Evolutionary conservation across 2,113 vertebrate genomes (phyloP).

Genomic region (Ailurus styani): DNA sequence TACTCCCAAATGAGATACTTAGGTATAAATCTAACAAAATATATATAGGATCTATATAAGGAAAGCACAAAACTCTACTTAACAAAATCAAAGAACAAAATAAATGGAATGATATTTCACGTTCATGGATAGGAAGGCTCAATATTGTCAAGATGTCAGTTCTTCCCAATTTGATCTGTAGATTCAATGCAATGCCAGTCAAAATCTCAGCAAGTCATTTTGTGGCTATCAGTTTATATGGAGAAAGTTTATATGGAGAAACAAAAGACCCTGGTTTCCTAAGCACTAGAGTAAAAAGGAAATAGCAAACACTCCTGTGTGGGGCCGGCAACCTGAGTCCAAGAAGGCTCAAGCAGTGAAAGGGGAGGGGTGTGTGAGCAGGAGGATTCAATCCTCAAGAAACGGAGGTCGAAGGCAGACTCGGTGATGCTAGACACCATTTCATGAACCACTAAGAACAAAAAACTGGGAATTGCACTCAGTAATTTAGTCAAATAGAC

Average conservation of each 20-base stretch:
- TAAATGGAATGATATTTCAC: neutral
- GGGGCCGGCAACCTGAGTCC: neutral
- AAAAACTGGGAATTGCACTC: neutral
- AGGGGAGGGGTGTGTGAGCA: neutral
- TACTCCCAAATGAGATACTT: neutral
- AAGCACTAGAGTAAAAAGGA: neutral
- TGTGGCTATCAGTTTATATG: neutral
- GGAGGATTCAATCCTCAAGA: neutral
- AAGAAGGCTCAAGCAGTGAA: neutral
- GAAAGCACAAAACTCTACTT: neutral
- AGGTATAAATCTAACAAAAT: neutral
- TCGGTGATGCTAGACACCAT: accelerated
- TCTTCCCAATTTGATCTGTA: neutral
- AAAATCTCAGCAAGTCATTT: neutral
- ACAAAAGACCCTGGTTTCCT: neutral
- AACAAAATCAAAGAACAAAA: neutral
- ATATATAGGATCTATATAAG: neutral
- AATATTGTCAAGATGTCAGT: neutral
- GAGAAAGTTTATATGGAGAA: neutral
- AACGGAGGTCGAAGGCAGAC: neutral
- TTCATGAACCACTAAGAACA: neutral
- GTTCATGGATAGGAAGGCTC: neutral
- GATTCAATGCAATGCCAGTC: neutral
- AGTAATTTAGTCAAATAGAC: neutral
- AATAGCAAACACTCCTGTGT: neutral